Base-by-base conservation (phyloP, 1,140 invertebrate species). In the Mercenaria mercenaria region DNA sequence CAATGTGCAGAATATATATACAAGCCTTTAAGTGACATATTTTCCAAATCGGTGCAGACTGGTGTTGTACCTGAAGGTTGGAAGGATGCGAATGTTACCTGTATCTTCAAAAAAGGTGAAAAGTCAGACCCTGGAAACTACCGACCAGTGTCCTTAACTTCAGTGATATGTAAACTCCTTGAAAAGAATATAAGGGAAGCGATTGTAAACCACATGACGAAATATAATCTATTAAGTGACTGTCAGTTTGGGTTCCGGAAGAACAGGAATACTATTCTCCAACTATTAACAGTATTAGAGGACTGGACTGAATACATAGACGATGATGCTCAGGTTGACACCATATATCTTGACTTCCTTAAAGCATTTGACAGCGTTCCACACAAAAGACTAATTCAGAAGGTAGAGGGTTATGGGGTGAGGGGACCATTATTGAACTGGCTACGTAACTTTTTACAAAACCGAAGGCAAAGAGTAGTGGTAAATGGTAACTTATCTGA, bases 341-440 rank as follows among this genome's bases (percentile, higher is more conserved):
- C 50, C 69, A 26, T 84, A n/a, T 84, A 84, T 47, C 37, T 61
- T 47, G 81, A 84, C 32, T 84, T 69, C 39, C 59, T 69, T 13
- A 72, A 84, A 32, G 81, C 81, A 1, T 84, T 72, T 50, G 81
- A 84, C 34, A 84, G 41, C 23, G 61, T 83, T 56, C 41, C 34
- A 29, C 56, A 56, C 50, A 23, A 34, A n/a, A 18, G 23, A 3
- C 29, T 50, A 23, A 43, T 76, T 11, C 43, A 90, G 29, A 41
- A 23, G n/a, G n/a, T n/a, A n/a, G n/a, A n/a, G n/a, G n/a, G n/a
- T n/a, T n/a, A n/a, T n/a, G n/a, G n/a, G n/a, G n/a, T 64, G 20
- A n/a, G 41, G 37, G 23, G 81, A 85, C 2, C 34, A 10, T 20
- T 50, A 20, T 59, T 72, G 18, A 20, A 37, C 20, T 76, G 72